A percentile compares a stretch with the other conserved stretches of the same genome.
Evolutionary conservation across 2,113 vertebrate species (phyloP).

Genomic region (Piliocolobus tephrosceles): DNA sequence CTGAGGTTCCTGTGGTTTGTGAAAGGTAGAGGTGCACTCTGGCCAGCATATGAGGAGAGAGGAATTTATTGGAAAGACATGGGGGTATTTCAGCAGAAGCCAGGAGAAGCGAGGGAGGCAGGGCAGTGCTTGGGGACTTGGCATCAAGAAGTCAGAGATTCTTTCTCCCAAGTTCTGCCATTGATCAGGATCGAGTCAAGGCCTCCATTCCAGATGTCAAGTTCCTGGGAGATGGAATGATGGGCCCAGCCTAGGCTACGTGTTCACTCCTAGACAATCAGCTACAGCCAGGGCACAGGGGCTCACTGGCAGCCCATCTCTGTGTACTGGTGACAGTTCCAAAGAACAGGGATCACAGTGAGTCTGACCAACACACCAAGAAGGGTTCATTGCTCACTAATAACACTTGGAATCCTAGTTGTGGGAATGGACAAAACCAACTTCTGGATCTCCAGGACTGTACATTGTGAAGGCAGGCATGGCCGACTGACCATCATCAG

Average conservation of each 20-base stretch:
- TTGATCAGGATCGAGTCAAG: neutral
- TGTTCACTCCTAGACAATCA: neutral
- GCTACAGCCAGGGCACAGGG: neutral
- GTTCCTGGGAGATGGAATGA: neutral
- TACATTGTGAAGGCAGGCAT: neutral
- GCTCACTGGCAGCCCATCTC: neutral
- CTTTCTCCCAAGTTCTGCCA: neutral
- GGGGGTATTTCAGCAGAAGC: neutral
- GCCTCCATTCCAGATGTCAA: neutral
- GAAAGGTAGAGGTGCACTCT: neutral
- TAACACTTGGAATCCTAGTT: neutral
- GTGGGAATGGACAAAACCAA: neutral
- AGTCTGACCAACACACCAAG: neutral
- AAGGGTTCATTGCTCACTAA: neutral
- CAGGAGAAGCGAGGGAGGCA: neutral
- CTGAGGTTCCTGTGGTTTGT: neutral
- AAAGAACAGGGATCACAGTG: neutral
- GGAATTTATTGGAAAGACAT: neutral
- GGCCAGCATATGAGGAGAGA: neutral
- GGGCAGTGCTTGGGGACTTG: neutral
- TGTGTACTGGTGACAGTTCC: neutral
- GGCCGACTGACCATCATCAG: accelerated
- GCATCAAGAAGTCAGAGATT: neutral
- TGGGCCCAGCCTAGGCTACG: neutral
- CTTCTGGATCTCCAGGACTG: neutral